These are phyloP conservation scores for Pseudochirops corinnae DNA, from an alignment of 2,797 vertebrate genomes.

Conservation along the genomic window DNA sequence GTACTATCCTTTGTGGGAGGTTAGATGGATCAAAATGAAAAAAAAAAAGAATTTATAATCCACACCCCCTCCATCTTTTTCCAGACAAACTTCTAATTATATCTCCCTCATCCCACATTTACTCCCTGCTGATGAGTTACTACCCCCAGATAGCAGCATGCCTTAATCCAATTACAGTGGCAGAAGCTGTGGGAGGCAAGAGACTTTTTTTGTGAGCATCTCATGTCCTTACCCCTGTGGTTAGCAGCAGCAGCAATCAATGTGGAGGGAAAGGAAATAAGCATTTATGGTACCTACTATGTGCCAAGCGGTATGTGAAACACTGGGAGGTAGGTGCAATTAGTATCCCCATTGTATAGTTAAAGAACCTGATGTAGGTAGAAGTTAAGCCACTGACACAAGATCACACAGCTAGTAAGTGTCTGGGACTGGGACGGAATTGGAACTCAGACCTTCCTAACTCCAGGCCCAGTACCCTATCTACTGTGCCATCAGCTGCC, in stretches of 20 bases:
- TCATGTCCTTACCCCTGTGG: not conserved
- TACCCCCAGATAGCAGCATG: not conserved
- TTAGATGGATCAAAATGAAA: not conserved
- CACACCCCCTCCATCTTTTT: not conserved
- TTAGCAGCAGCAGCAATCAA: not conserved
- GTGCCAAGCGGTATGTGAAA: not conserved
- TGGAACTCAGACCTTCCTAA: not conserved
- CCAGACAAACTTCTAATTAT: not conserved
- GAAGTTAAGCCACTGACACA: slow-evolving; percentile 22
- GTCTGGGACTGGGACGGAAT: not conserved
- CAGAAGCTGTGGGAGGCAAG: not conserved
- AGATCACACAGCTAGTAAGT: slow-evolving; percentile 32
- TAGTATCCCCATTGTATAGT: not conserved
- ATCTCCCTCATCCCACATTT: not conserved
- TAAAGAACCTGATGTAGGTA: not conserved
- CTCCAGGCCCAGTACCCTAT: not conserved
- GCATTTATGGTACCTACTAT: not conserved
- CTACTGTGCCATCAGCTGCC: not conserved
- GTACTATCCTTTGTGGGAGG: not conserved
- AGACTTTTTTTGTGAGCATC: not conserved
- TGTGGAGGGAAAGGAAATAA: not conserved
- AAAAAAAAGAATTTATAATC: not conserved
- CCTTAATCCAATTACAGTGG: not conserved
- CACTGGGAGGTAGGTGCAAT: not conserved
- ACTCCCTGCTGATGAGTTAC: not conserved